phyloP scores from a whole-genome alignment of 1,140 invertebrate genomes.

The Drosophila saltans region DNA sequence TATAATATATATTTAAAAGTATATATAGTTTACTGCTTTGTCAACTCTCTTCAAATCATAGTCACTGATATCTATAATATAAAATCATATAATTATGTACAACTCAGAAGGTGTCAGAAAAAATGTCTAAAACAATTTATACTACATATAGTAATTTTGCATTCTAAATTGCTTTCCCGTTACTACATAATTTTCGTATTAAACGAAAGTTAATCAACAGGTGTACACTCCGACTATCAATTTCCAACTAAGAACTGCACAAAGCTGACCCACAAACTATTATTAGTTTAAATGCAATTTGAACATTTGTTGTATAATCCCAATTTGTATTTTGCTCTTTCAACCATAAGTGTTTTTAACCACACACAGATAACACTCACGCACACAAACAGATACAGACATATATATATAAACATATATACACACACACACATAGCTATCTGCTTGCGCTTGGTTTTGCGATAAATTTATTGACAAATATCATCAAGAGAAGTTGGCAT shows the following conservation, averaged over 20 bases:
- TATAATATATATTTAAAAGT: no score
- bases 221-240: not conserved
- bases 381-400: no score
- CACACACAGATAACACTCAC: slow-evolving; percentile 4
- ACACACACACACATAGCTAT: slow-evolving; percentile 12
- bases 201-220: not conserved
- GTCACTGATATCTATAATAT: no score
- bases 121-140: no score
- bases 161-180: no score
- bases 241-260: not conserved
- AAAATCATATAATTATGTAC: no score
- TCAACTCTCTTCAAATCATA: no score
- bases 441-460: slow-evolving; percentile 44
- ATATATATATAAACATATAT: no score
- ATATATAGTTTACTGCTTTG: no score
- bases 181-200: no score
- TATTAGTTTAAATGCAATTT: not conserved
- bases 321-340: slow-evolving; percentile 37
- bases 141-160: no score
- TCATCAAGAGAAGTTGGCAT: slow-evolving; percentile 68
- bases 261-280: not conserved
- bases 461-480: slow-evolving; percentile 81
- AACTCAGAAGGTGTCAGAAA: no score
- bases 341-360: slow-evolving; percentile 39
- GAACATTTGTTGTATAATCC: not conserved